Percentiles rank a stretch among this genome's conserved stretches.
phyloP scores from a whole-genome alignment of 2,113 vertebrate species.

The Connochaetes taurinus region DNA sequence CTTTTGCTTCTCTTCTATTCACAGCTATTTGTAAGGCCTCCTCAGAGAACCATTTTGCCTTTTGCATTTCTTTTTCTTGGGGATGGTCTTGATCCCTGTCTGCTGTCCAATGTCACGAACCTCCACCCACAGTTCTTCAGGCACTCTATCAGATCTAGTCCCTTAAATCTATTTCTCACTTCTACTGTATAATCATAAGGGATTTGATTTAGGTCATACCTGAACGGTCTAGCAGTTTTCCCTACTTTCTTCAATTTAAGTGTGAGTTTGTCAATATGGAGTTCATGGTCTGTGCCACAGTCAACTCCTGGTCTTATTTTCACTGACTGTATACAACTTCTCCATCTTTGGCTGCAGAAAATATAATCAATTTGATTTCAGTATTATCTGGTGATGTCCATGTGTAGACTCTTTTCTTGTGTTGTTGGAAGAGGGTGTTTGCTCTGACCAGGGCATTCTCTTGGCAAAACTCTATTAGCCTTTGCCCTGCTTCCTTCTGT shows the following conservation, averaged over 20 bases:
- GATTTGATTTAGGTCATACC: background rate
- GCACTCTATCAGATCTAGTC: background rate
- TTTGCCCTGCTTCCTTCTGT: background rate
- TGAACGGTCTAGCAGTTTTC: background rate
- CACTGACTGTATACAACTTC: background rate
- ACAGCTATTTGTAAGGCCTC: background rate
- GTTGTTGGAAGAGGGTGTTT: background rate
- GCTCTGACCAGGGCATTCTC: background rate
- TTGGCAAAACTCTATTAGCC: background rate
- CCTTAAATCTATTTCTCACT: background rate
- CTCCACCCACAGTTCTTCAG: background rate
- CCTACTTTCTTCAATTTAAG: background rate
- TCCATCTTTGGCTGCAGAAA: background rate
- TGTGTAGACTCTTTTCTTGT: background rate
- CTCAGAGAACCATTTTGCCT: background rate
- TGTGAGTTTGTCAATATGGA: background rate
- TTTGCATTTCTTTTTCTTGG: background rate
- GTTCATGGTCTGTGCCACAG: background rate
- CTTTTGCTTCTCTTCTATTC: background rate
- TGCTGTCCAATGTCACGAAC: background rate
- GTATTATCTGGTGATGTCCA: background rate
- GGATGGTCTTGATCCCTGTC: background rate
- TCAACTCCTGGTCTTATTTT: background rate
- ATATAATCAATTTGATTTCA: background rate
- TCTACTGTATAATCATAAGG: background rate